Conservation (phyloP, 1,140 invertebrate genomes). For the Zeugodacus cucurbitae region DNA sequence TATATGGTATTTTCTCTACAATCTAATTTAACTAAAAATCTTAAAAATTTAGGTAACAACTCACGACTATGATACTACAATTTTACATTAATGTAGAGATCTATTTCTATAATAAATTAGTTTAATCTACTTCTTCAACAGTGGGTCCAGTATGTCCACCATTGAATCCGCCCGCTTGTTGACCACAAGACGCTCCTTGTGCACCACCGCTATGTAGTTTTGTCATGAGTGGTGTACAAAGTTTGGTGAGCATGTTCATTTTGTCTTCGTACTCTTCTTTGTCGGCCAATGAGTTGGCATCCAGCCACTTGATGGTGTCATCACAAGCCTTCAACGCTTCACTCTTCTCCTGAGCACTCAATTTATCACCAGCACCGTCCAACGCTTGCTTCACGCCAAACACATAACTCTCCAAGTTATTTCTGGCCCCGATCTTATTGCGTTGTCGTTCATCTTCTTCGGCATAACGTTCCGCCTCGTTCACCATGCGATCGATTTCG, state of each 20-base stretch:
- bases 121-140: constrained; percentile 47
- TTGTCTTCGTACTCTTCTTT: constrained; percentile 75
- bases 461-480: constrained; percentile 57
- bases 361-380: constrained; percentile 70
- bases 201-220: background rate
- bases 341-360: constrained; percentile 73
- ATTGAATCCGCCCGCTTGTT: background rate
- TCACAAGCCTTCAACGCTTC: constrained; percentile 70
- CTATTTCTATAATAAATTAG: background rate
- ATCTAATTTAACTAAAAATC: too few species aligned
- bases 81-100: background rate
- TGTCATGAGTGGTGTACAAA: background rate
- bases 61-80: background rate
- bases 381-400: constrained; percentile 76
- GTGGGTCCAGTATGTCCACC: background rate
- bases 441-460: constrained; percentile 76
- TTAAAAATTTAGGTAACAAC: background rate
- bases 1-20: background rate
- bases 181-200: background rate
- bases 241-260: constrained; percentile 67
- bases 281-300: constrained; percentile 72
- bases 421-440: constrained; percentile 72
- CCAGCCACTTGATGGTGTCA: constrained; percentile 74
- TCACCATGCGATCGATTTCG: constrained; percentile 76
- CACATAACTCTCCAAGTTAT: constrained; percentile 77